These are phyloP conservation scores for Gymnoscopelus microlampas DNA, from an alignment of 2,797 vertebrate genomes.

Conservation along the genomic window DNA sequence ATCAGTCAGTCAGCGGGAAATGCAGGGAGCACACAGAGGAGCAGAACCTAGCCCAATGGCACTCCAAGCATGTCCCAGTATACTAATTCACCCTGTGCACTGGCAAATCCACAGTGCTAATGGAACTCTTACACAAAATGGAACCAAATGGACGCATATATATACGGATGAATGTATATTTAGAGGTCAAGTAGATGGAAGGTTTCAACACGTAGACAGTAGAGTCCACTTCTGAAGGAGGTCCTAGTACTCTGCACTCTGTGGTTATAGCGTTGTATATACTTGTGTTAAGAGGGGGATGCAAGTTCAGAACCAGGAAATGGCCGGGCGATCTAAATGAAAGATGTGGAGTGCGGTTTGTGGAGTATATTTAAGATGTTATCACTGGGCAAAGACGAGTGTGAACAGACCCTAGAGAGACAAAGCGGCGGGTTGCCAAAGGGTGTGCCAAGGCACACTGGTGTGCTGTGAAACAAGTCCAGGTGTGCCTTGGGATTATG, in stretches of 20 bases:
- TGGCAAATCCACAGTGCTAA: too few species aligned
- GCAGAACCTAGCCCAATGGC: constrained; percentile 53
- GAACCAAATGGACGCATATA: not conserved
- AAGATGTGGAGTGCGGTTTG: constrained; percentile 60
- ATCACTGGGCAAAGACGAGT: constrained; percentile 52
- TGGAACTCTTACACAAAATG: not conserved
- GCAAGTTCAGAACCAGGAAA: constrained; percentile 36
- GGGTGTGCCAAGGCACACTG: too few species aligned
- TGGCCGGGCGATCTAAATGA: constrained; percentile 53
- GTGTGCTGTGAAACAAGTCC: too few species aligned
- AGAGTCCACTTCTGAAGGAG: not conserved
- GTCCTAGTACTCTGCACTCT: not conserved
- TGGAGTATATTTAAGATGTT: constrained; percentile 59
- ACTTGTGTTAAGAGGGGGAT: constrained; percentile 13
- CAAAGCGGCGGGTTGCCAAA: constrained; percentile 13
- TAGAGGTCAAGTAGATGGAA: too few species aligned
- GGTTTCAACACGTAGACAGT: too few species aligned
- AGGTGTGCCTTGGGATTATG: too few species aligned
- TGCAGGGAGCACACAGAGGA: constrained; percentile 58
- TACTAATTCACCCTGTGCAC: not conserved
- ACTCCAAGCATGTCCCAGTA: not conserved
- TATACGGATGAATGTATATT: too few species aligned
- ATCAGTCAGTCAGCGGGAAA: constrained; percentile 77
- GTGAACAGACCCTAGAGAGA: constrained; percentile 45
- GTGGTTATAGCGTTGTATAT: constrained; percentile 8